Evolutionary conservation across 1,140 invertebrate species (phyloP).

Genomic region (Ips nitidus): DNA sequence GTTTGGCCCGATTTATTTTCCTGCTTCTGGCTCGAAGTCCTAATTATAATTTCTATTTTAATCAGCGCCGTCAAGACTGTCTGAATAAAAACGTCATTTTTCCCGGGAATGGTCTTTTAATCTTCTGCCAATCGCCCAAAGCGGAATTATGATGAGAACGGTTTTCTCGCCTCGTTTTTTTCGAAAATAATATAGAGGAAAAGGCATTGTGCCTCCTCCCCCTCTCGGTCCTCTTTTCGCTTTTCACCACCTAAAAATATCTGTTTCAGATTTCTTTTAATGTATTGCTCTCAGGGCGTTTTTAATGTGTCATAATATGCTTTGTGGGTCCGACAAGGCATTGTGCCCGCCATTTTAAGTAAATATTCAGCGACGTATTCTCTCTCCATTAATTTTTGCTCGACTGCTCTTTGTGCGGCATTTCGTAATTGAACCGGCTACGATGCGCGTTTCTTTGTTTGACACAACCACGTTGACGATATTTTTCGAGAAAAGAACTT

Average conservation of each 20-base stretch:
- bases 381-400: background rate
- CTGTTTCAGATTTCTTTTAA: conserved; percentile 32
- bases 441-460: no score
- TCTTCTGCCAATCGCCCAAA: conserved; percentile 21
- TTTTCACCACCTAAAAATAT: conserved; percentile 20
- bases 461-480: no score
- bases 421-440: no score
- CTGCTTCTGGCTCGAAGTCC: no score
- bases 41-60: conserved; percentile 9
- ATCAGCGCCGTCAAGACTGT: conserved; percentile 11
- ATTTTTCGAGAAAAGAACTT: no score
- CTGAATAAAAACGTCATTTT: conserved; percentile 27
- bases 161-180: conserved; percentile 8
- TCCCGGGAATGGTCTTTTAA: conserved; percentile 24
- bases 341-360: conserved; percentile 7
- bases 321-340: conserved; percentile 9
- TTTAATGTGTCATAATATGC: conserved; percentile 34
- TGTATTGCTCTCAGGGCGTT: conserved; percentile 31
- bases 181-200: conserved; percentile 25
- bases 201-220: conserved; percentile 16
- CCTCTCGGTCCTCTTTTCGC: background rate
- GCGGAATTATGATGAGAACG: conserved; percentile 26
- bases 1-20: no score
- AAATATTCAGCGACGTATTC: conserved; percentile 6
- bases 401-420: no score